Base-by-base conservation (phyloP, 1,140 invertebrate genomes). In the Calosoma granatense region DNA sequence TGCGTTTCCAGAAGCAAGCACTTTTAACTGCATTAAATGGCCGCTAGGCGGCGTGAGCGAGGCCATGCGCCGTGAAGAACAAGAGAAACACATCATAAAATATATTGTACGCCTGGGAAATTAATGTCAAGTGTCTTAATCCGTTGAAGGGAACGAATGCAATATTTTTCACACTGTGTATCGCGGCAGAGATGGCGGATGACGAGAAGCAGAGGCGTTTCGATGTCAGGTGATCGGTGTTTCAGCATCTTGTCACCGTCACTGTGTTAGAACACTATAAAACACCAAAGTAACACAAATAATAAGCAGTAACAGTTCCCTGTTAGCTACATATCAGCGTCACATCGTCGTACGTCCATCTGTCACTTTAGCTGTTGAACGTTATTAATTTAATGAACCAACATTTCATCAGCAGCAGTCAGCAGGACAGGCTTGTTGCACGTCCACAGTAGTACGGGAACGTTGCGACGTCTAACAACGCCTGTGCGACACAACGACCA, bases 101-200 rank as follows among this genome's bases (percentile, higher is more conserved):
- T 67, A 64, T 69, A 69, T 69, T 67, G 67, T 63, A 64, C 67
- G 59, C 66, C 63, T 60, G 67, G 67, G 67, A 69, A 69, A 69
- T 69, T 69, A 69, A 69, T 69, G 67, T 67, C 67, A 69, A 69
- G 65, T 67, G 66, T 69, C 67, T 69, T 69, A 69, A 69, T 69
- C 64, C 65, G 65, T 59, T 63, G 63, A 59, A 60, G 62, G 58
- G 66, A 65, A 64, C 62, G 59, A 62, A 61, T 61, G 60, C 62
- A 59, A 63, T 67, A 68, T 68, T 68, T 68, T 68, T 68, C 66
- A 66, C 65, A 64, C 63, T 55, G 63, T 60, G 64, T 56, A 59
- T 20, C 53, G 58, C 54, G 55, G 53, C 54, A 55, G 57, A n/a
- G n/a, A n/a, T n/a, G n/a, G n/a, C n/a, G n/a, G n/a, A n/a, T n/a